Percentiles rank a stretch among this genome's conserved stretches.
These are phyloP conservation scores for Chalcosyrphus nemorum DNA, from an alignment of 2,888 invertebrate genomes.

Conservation along the genomic window DNA sequence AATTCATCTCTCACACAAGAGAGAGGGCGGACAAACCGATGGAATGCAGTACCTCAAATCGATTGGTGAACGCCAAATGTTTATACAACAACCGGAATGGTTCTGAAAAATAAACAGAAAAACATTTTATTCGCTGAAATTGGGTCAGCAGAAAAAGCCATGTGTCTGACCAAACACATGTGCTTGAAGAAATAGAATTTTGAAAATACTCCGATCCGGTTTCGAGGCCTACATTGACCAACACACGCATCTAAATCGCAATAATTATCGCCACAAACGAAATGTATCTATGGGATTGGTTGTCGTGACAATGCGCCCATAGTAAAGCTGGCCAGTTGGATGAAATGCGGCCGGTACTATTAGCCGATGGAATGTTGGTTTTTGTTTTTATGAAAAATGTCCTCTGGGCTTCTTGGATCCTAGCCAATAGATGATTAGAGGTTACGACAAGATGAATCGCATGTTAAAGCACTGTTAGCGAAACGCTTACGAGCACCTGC, in stretches of 20 bases:
- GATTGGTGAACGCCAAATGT: constrained; percentile 6
- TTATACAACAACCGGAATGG: constrained; percentile 19
- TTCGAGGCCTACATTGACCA: constrained; percentile 3
- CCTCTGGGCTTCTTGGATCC: neutral
- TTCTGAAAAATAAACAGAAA: constrained; percentile 22
- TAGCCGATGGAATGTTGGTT: neutral
- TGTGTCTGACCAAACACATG: constrained; percentile 4
- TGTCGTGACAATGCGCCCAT: neutral
- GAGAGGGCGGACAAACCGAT: constrained; percentile 15
- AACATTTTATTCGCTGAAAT: neutral
- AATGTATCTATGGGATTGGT: neutral
- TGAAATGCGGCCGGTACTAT: neutral
- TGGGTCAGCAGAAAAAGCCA: constrained; percentile 45
- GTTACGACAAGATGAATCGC: neutral
- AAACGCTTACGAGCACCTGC: constrained; percentile 3
- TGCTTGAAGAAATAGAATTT: constrained; percentile 7
- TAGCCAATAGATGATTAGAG: neutral
- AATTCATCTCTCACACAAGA: constrained; percentile 40
- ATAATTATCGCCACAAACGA: constrained; percentile 19
- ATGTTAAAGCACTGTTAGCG: constrained; percentile 15
- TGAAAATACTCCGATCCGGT: constrained; percentile 26
- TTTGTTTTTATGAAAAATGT: neutral
- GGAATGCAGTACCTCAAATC: constrained; percentile 13
- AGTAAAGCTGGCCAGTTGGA: neutral
- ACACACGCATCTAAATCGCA: constrained; percentile 36